phyloP scores from a whole-genome alignment of 2,888 invertebrate species.

The Athripsodes cinereus region DNA sequence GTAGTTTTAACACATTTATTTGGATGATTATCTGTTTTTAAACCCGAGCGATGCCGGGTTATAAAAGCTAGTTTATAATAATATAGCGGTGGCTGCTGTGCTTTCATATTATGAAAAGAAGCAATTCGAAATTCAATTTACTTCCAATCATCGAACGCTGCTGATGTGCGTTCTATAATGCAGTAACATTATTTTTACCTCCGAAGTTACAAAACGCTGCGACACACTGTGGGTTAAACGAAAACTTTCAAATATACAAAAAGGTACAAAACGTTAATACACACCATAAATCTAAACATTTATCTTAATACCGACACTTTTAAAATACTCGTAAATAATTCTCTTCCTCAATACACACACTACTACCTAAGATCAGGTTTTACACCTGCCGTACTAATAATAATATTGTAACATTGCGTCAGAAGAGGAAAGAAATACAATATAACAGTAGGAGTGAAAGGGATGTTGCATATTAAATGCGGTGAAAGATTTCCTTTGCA shows the following conservation, averaged over 20 bases:
- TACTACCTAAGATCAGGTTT: constrained; percentile 7
- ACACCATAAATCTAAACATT: background rate
- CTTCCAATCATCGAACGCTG: constrained; percentile 17
- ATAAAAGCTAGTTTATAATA: background rate
- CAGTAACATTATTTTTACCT: constrained; percentile 8
- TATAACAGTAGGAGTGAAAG: constrained; percentile 3
- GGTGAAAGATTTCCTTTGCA: constrained; percentile 11
- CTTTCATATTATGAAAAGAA: constrained; percentile 20
- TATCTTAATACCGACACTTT: background rate
- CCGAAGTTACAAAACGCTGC: background rate
- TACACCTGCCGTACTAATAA: constrained; percentile 20
- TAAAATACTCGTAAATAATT: background rate
- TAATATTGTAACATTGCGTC: constrained; percentile 8
- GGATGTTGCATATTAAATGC: background rate
- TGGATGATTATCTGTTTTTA: no score
- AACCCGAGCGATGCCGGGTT: no score
- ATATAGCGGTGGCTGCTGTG: constrained; percentile 15
- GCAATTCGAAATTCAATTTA: constrained; percentile 25
- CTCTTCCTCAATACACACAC: background rate
- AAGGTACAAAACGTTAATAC: background rate
- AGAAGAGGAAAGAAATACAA: constrained; percentile 9
- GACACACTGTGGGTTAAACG: background rate
- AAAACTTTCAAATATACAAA: background rate
- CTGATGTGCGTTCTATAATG: constrained; percentile 2
- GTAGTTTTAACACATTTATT: no score